Base-by-base conservation (phyloP, 1,140 invertebrate genomes). In the Brachionus paranguensis region DNA sequence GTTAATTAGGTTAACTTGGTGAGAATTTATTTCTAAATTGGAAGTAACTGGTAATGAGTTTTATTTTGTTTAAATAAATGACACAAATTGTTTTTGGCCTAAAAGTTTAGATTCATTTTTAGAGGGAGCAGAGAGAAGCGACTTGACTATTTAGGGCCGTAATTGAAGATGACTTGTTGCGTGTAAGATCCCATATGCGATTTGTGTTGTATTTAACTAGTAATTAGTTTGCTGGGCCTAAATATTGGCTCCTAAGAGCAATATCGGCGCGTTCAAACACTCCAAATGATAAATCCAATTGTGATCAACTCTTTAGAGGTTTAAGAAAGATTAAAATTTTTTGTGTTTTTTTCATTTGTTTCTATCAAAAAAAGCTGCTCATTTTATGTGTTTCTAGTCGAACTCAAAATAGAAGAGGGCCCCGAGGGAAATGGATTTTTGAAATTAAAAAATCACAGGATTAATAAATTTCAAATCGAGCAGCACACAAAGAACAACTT, bases 281-380 rank as follows among this genome's bases (percentile, higher is more conserved):
- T n/a, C 27, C 3, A 33, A 68, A 68, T 68, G 65, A 68, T 68
- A 68, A 68, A 68, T 68, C 65, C 33, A 68, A 68, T 68, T 68
- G 27, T 33, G 33, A 68, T 41, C 33, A 60, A 60, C 65, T 68
- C 65, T 68, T 68, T 68, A 68, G 65, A 68, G 65, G 29, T n/a
- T 68, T 68, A 41, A 33, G 65, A 41, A 68, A 68, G 65, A 68
- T 68, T 68, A 68, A 68, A 68, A 68, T 68, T 68, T 68, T 65
- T 65, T 3, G 10, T 27, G 33, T 37, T 37, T 37, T 37, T 37
- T 37, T 29, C 2, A n/a, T 29, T 29, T 29, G 3, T 47, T 47
- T 47, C 45, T 47, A 47, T 47, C 45, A 47, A 47, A 68, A 68
- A 68, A 68, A 29, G 33, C 65, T 68, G 65, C 65, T 68, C 65